Evolutionary conservation across 2,888 invertebrate species (phyloP), one percentile per base, ranked within the genome.

Genomic region (Bembecia ichneumoniformis): DNA sequence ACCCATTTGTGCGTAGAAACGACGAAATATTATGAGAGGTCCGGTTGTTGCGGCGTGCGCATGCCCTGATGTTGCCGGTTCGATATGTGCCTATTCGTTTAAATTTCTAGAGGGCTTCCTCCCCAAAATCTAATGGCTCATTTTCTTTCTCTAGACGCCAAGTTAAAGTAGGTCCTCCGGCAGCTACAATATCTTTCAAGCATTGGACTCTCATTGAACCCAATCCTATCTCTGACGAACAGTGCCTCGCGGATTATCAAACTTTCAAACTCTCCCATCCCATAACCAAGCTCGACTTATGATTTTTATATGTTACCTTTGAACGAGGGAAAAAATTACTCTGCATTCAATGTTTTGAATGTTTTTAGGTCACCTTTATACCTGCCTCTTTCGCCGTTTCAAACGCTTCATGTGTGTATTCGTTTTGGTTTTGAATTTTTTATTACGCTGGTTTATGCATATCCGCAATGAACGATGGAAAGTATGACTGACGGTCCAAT

Each of bases 221-320:
- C 65, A 60, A 60, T 66, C 72, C 71, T 81, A 82, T 82, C 80
- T 75, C 66, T 69, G 72, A 74, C 74, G 64, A 74, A 65, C 77
- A 74, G 68, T 73, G 69, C 72, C 68, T 71, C 66, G 63, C 62
- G 78, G 76, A 79, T 81, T 81, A 80, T 71, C 72, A 74, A 78
- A 77, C 73, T 73, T 70, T 66, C 64, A 60, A 63, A 60, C 65
- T 63, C 66, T 59, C 61, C 55, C 60, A 58, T 58, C 57, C 66
- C 17, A 44, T 28, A 28, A 28, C 28, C 28, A 28, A 28, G 28
- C 28, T 14, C 13, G 13, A 14, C 40, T 40, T 40, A 40, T 40
- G n/a, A 40, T n/a, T 40, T 40, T 14, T 40, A 13, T 14, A 40
- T 40, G 40, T 40, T 40, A n/a, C 40, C n/a, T 40, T 40, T n/a